Conservation (phyloP, 2,797 vertebrate species). For the Rhodeus uyekii region DNA sequence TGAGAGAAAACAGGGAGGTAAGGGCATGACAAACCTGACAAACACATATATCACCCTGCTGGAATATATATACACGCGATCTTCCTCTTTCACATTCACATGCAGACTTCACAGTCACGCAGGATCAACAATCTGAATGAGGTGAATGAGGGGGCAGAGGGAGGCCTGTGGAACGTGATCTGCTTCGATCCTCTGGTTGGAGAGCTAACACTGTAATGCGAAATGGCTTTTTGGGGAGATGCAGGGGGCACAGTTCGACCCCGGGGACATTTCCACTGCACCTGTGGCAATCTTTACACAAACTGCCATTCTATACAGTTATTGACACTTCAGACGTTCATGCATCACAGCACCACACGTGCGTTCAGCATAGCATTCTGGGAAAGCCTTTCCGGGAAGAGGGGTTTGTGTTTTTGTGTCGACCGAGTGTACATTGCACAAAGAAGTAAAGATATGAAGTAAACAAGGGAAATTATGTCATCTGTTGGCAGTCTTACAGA, state of each 20-base stretch:
- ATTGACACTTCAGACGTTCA: constrained; percentile 1
- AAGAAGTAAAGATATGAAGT: constrained; percentile 8
- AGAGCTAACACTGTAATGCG: not conserved
- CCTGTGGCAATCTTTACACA: constrained; percentile 31
- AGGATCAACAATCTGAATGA: not conserved
- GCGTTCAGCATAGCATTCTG: not conserved
- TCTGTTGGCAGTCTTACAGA: not conserved
- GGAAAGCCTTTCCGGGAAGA: not conserved
- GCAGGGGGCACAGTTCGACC: not conserved
- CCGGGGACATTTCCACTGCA: constrained; percentile 28
- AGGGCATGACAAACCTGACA: not conserved
- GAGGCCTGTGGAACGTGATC: constrained; percentile 28
- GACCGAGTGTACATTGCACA: not conserved
- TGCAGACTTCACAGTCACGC: constrained; percentile 2
- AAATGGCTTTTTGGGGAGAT: constrained; percentile 14
- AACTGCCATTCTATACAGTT: not conserved
- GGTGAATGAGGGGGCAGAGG: not conserved
- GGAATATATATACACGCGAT: not conserved
- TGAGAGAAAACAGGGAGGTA: not conserved
- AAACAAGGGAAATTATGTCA: not conserved
- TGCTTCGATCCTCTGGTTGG: constrained; percentile 16
- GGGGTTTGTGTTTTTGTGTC: not conserved
- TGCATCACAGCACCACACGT: not conserved
- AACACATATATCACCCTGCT: constrained; percentile 14
- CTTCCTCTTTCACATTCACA: constrained; percentile 15